Evolutionary conservation across 2,113 vertebrate genomes (phyloP), one percentile per base, ranked within the genome.

Genomic region (Glaucidium brasilianum): DNA sequence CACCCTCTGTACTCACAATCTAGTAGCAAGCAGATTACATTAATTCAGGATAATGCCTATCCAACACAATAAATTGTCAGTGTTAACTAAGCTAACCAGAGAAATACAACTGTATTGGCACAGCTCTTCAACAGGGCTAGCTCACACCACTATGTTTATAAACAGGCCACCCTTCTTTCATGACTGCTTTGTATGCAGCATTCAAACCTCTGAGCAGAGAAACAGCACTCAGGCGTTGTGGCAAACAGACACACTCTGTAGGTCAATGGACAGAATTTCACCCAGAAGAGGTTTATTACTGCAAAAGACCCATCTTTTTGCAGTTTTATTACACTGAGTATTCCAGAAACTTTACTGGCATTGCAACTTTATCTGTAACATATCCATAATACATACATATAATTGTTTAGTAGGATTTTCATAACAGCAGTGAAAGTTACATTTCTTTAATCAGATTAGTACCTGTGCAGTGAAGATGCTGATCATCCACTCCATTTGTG

Each of bases 391-490:
- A 55, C 6, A 47, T 12, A 50, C 1, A 23, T 16, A 72, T 22
- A 2, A 47, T 18, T 53, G 41, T 35, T 71, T 21, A 88, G 47
- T 11, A 7, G 19, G 2, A 80, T 94, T 94, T 84, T 84, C 3
- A 0, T 47, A 81, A 47, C 13, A 84, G n/a, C 26, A 64, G 20
- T 56, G 7, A 35, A 77, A 76, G 6, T 25, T 30, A 15, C 5
- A 17, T 64, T 79, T 86, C 62, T 71, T 79, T 41, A 5, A 87
- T 63, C 19, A 69, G 13, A 53, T 43, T 60, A 91, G 90, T 98
- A 99, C 99, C 99, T 99, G 99, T 66, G 98, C 98, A 85, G 96
- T 95, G 95, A 99, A 99, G 97, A 99, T 97, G 95, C 98, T 98
- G 60, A 97, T 97, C 98, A 99, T 98, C 99, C 99, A 99, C 74